Conservation (phyloP, 1,140 invertebrate genomes). For the Centruroides sculpturatus region DNA sequence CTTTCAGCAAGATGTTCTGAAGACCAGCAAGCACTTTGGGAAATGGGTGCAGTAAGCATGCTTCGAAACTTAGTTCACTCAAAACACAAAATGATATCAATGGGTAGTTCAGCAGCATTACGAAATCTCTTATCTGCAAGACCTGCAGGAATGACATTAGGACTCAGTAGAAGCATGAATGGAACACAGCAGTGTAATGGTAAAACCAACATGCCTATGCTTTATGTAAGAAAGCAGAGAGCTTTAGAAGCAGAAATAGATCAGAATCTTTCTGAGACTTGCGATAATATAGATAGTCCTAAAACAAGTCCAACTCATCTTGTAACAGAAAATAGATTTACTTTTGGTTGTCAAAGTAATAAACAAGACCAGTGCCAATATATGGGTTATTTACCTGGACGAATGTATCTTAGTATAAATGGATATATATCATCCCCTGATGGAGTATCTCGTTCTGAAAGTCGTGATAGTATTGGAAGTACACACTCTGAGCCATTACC, state of each 20-base stretch:
- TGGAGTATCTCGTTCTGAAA: conserved; percentile 29
- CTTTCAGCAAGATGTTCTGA: conserved; percentile 72
- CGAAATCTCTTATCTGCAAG: conserved; percentile 75
- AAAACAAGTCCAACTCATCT: conserved; percentile 27
- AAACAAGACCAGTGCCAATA: not conserved
- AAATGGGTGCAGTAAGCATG: conserved; percentile 86
- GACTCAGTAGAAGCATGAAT: conserved; percentile 8
- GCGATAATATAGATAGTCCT: conserved; percentile 69
- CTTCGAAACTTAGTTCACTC: conserved; percentile 81
- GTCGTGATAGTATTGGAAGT: conserved; percentile 34
- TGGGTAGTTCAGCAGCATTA: conserved; percentile 82
- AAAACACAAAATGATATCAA: conserved; percentile 93
- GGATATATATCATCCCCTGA: conserved; percentile 10
- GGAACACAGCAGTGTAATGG: conserved; percentile 4
- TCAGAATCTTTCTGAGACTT: conserved; percentile 71
- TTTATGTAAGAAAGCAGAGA: conserved; percentile 69
- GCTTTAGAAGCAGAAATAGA: conserved; percentile 78
- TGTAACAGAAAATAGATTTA: conserved; percentile 5
- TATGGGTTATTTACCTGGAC: conserved; percentile 13
- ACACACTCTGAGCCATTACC: conserved; percentile 29
- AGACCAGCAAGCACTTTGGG: conserved; percentile 78
- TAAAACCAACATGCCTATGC: conserved; percentile 42
- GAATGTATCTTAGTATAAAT: conserved; percentile 26
- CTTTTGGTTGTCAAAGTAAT: conserved; percentile 5
- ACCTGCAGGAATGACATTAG: conserved; percentile 35